These are phyloP conservation scores for Rhabdophis nuchalis DNA, from an alignment of 2,797 vertebrate species.

Conservation along the genomic window DNA sequence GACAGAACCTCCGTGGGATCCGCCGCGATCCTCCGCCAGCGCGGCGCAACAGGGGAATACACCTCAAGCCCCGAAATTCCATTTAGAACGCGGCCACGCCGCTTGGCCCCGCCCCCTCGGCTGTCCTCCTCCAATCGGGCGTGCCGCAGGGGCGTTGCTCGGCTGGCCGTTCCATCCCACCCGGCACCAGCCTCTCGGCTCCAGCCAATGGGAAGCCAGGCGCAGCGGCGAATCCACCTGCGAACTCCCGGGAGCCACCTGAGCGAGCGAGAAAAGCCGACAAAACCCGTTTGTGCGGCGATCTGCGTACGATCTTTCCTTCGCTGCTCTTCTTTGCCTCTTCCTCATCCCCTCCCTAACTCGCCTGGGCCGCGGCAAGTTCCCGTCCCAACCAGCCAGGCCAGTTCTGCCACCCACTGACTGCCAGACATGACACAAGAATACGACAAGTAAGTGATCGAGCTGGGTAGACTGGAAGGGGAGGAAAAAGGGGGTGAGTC, in stretches of 20 bases:
- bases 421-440: slow-evolving; percentile 93
- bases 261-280: slow-evolving; percentile 93
- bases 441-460: slow-evolving; percentile 79
- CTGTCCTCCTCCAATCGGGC: slow-evolving; percentile 37
- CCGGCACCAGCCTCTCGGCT: neutral
- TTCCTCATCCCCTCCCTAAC: slow-evolving; percentile 31
- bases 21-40: neutral
- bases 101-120: neutral
- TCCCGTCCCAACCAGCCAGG: slow-evolving; percentile 92
- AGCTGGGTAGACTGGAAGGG: slow-evolving; percentile 7
- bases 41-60: too few relatives aligned
- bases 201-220: slow-evolving; percentile 53
- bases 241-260: slow-evolving; percentile 76
- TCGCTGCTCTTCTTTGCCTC: neutral
- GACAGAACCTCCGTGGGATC: neutral
- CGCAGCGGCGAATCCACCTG: slow-evolving; percentile 61
- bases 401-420: slow-evolving; percentile 87
- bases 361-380: slow-evolving; percentile 18
- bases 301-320: neutral
- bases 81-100: slow-evolving; percentile 4
- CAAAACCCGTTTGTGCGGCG: slow-evolving; percentile 87
- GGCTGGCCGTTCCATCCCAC: slow-evolving; percentile 48
- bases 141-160: neutral
- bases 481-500: neutral
- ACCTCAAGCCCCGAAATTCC: neutral